Evolutionary conservation across 1,140 invertebrate genomes (phyloP), one percentile per base, ranked within the genome.

Genomic region (Drosophila sp.): DNA sequence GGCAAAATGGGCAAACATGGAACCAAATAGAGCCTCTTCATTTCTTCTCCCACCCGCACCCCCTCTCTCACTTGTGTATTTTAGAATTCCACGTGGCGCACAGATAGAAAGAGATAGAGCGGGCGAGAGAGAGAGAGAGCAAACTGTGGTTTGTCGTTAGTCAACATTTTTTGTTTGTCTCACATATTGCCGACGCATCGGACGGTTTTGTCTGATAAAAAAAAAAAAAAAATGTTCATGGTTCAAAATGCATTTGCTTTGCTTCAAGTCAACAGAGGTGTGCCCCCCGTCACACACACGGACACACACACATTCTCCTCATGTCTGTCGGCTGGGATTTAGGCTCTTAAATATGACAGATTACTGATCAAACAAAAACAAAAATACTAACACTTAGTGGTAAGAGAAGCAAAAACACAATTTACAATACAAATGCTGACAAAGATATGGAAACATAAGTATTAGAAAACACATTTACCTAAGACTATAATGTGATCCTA

Each of bases 301-400:
- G 8, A 10, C 3, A 38, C 35, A n/a, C 3, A 10, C 35, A 38
- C 2, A 38, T 10, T 11, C 35, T 38, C 35, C 35, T 38, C 35
- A n/a, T 38, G n/a, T 44, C 23, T 50, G 44, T 50, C 44, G 44
- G 7, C 23, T 50, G 23, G 44, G 76, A 79, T 72, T 76, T 79
- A 56, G 72, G 70, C 73, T 27, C 70, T 69, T 79, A 73, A 73
- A 79, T 76, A 79, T 79, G 77, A 79, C 77, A 79, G 74, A 79
- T 79, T 70, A 70, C 44, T 70, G 56, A 61, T 62, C 61, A 67
- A 70, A 79, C 65, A 64, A 62, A 69, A 54, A 38, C 27, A 6
- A 27, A 58, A n/a, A 65, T 27, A 17, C 8, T 38, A 29, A 33
- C 10, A 25, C 6, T 25, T 38, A 47, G 55, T 54, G 32, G 8